Evolutionary conservation across 2,888 invertebrate species (phyloP), one percentile per base, ranked within the genome.

Genomic region (Xestoiulus laeticollis): DNA sequence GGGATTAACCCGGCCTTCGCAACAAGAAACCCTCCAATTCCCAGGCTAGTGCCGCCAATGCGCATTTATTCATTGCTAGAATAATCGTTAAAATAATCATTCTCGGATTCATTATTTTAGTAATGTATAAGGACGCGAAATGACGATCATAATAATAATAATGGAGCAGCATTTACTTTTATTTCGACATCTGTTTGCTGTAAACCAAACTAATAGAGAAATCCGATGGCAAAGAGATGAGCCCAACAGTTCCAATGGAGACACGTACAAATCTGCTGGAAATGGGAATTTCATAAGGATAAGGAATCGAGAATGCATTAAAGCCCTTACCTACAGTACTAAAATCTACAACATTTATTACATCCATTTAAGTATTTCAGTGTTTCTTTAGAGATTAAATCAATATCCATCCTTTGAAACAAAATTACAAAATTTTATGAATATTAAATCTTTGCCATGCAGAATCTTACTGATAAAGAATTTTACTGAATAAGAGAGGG

Each of bases 51-150:
- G 68, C 68, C 68, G 26, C 68, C 68, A 68, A 68, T 68, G 68
- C 68, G 68, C 68, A 68, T 68, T 68, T 68, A 68, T 68, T 68
- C 68, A 68, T 68, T 68, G 68, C 68, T 68, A 22, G 68, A 68
- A 68, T 68, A 68, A 68, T 68, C 68, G 26, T 68, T 68, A 68
- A 68, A 68, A 68, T 68, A 68, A 68, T 68, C n/a, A 68, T 68
- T 68, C 68, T 68, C 68, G 10, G 68, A 68, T 68, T 68, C 68
- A 68, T 68, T 68, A 68, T 68, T 68, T 68, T n/a, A 68, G 68
- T 68, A 68, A 68, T 68, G 68, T 22, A 68, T 68, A 68, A 26
- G 68, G 68, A 68, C 68, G 68, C 10, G 26, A 68, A 68, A 68
- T 68, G 68, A 68, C 26, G 22, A 68, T 68, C 68, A 26, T 68